Conservation (phyloP, 1,140 invertebrate genomes). For the Trypoxylus dichotomus region DNA sequence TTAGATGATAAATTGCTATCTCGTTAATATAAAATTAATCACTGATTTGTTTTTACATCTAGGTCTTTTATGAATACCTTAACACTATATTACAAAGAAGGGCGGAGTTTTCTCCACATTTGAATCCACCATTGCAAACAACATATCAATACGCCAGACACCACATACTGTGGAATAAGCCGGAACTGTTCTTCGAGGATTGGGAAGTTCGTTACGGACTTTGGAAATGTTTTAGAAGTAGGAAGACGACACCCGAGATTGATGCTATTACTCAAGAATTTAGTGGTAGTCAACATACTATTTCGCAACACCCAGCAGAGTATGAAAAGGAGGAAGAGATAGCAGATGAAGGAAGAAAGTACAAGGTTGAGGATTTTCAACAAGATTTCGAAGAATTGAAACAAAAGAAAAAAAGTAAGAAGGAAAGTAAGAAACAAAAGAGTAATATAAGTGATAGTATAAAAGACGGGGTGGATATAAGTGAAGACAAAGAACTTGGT, state of each 20-base stretch:
- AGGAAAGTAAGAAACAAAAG: too few relatives aligned
- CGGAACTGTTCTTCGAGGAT: slow-evolving; percentile 63
- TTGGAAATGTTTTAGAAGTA: slow-evolving; percentile 60
- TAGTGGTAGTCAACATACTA: not conserved
- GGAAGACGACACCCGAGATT: not conserved
- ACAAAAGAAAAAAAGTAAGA: too few relatives aligned
- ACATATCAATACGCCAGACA: slow-evolving; percentile 59
- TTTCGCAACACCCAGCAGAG: not conserved
- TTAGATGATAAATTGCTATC: too few relatives aligned
- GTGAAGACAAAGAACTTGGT: too few relatives aligned
- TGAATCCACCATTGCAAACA: slow-evolving; percentile 61
- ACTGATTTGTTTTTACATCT: not conserved
- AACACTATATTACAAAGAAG: slow-evolving; percentile 58
- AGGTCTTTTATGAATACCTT: slow-evolving; percentile 59
- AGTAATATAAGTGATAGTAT: too few relatives aligned
- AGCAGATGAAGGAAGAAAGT: not conserved
- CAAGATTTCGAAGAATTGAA: too few relatives aligned
- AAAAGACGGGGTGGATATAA: too few relatives aligned
- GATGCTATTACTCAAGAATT: not conserved
- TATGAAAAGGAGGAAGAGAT: not conserved
- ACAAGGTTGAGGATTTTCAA: too few relatives aligned
- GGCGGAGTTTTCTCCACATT: slow-evolving; percentile 61
- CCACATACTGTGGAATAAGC: slow-evolving; percentile 62
- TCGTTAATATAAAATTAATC: too few relatives aligned
- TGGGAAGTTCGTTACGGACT: slow-evolving; percentile 64